Percentiles rank a stretch among this genome's conserved stretches.
Conservation (phyloP, 2,113 vertebrate genomes). For the Peucedramus taeniatus region DNA sequence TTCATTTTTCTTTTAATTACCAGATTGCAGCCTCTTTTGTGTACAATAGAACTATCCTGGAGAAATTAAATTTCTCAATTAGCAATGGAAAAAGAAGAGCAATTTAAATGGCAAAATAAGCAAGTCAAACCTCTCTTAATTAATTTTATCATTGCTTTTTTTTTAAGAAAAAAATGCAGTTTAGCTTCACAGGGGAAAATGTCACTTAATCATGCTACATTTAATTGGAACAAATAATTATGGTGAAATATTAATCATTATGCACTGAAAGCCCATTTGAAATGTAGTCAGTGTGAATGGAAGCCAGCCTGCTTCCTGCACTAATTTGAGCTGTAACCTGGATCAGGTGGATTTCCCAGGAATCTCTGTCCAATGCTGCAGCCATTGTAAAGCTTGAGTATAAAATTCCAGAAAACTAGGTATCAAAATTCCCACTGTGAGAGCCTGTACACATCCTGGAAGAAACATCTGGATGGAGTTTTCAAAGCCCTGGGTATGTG, state of each 20-base stretch:
- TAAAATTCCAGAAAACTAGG: not conserved
- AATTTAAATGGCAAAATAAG: constrained; percentile 19
- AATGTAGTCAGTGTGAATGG: constrained; percentile 3
- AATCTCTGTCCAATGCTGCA: not conserved
- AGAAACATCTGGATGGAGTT: not conserved
- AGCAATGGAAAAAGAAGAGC: not conserved
- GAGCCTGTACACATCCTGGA: not conserved
- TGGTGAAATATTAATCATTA: constrained; percentile 42
- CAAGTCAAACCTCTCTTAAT: constrained; percentile 43
- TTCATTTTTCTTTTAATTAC: not conserved
- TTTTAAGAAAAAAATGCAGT: not conserved
- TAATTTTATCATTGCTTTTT: not conserved
- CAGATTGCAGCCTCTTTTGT: not conserved
- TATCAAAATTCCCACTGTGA: not conserved
- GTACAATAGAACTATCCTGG: not conserved
- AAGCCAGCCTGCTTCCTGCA: not conserved
- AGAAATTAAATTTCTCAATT: constrained; percentile 32
- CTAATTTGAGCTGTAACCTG: not conserved
- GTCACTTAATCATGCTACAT: constrained; percentile 42
- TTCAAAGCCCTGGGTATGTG: not conserved
- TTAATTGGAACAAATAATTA: constrained; percentile 64
- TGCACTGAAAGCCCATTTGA: constrained; percentile 14
- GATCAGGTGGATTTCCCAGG: not conserved
- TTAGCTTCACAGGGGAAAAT: constrained; percentile 6
- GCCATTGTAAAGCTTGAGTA: not conserved